phyloP scores from a whole-genome alignment of 2,113 vertebrate species.

The Gasterosteus aculeatus region DNA sequence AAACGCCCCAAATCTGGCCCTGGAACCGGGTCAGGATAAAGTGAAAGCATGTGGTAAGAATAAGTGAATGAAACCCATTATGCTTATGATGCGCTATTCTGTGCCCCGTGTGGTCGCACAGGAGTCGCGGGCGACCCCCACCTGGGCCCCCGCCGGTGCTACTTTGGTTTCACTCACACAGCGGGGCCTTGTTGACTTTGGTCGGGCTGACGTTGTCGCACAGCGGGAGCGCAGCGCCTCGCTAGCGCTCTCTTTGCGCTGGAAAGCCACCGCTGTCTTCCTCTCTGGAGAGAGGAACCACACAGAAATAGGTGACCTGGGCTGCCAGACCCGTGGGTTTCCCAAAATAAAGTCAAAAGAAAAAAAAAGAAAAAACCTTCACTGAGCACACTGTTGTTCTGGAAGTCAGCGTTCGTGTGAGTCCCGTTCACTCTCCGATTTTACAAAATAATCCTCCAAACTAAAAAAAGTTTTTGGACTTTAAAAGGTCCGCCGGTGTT shows the following conservation, averaged over 20 bases:
- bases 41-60: constrained; percentile 29
- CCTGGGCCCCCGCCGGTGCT: constrained; percentile 29
- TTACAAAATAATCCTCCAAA: constrained; percentile 2
- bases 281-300: constrained; percentile 31
- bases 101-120: constrained; percentile 44
- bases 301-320: constrained; percentile 43
- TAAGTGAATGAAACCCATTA: constrained; percentile 57
- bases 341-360: neutral
- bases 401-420: constrained; percentile 39
- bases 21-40: constrained; percentile 33
- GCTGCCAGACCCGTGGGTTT: constrained; percentile 22
- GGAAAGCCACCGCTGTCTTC: constrained; percentile 64
- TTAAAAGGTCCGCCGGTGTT: neutral
- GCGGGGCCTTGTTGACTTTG: constrained; percentile 69
- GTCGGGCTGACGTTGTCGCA: constrained; percentile 57
- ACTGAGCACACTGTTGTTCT: constrained; percentile 48
- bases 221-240: constrained; percentile 45
- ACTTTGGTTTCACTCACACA: constrained; percentile 56
- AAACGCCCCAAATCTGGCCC: constrained; percentile 21
- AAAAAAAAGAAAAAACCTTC: neutral
- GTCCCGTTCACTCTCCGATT: constrained; percentile 23
- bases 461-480: neutral
- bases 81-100: constrained; percentile 51
- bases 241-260: constrained; percentile 50
- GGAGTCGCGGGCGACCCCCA: constrained; percentile 35